Evolutionary conservation across 2,113 vertebrate genomes (phyloP), one percentile per base, ranked within the genome.

Genomic region (Silurus asotus): DNA sequence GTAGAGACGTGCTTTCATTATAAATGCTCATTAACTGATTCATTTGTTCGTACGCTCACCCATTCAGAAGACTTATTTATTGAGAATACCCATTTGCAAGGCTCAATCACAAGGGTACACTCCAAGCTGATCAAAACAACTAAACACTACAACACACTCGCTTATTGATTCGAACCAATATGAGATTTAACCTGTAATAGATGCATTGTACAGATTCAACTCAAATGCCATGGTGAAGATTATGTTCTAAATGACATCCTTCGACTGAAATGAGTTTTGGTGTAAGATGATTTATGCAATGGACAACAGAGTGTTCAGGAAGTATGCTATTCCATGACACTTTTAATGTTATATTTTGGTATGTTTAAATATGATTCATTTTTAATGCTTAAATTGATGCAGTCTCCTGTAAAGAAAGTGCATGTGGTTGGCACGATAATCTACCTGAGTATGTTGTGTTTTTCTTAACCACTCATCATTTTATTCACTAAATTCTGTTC

Each of bases 1-100:
- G 11, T 75, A 51, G 83, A 72, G 83, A 13, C 51, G 9, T 62
- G n/a, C 28, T 7, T 13, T 11, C 83, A 28, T 84, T 64, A 84
- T 13, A 64, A 84, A 37, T 76, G 49, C 72, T 77, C 20, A 5
- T 70, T 79, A 79, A 28, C 17, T 14, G 9, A 79, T 19, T 59
- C 15, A 37, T 56, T 78, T 7, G 37, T 58, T 69, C 49, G 10
- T 69, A 14, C 6, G 7, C 15, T 13, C n/a, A 81, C 25, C 59
- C 45, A 69, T 51, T 17, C 61, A 84, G 14, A 55, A 76, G 51
- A 55, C 25, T 53, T 55, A 25, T 62, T 51, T n/a, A 75, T 76
- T 84, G 56, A 51, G 45, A 76, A 84, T n/a, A 8, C 56, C 15
- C 15, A 28, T 28, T 55, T 67, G 14, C 9, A 14, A 55, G 83